Conservation (phyloP, 2,888 invertebrate genomes). For the Homarus gammarus region DNA sequence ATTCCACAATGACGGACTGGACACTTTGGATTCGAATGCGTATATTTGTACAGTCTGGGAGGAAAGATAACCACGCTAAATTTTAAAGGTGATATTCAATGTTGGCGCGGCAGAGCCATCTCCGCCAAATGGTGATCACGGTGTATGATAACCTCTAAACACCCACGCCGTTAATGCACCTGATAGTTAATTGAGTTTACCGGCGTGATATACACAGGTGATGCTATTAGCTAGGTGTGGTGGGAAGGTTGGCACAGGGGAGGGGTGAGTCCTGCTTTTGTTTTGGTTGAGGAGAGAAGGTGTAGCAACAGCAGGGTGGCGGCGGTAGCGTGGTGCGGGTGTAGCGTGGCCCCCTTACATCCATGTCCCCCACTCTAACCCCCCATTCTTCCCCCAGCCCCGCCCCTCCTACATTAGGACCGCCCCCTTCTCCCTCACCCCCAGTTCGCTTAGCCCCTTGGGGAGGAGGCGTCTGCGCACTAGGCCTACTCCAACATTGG, state of each 20-base stretch:
- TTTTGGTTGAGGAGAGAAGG: not conserved
- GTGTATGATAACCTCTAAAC: no score
- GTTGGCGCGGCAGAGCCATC: no score
- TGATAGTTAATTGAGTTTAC: no score
- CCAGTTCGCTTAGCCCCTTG: not conserved
- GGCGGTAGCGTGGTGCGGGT: not conserved
- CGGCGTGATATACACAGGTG: no score
- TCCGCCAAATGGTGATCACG: no score
- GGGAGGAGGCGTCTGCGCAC: conserved; percentile 12
- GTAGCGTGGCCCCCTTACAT: not conserved
- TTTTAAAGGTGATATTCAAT: not conserved
- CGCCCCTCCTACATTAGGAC: no score
- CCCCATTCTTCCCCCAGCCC: not conserved
- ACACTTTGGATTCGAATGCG: not conserved
- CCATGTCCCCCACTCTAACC: not conserved
- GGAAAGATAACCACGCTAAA: not conserved
- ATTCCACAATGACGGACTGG: not conserved
- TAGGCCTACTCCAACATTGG: not conserved
- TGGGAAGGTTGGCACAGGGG: no score
- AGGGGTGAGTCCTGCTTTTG: no score
- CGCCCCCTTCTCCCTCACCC: not conserved
- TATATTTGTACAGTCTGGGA: not conserved
- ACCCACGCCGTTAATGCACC: no score
- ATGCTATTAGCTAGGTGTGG: no score
- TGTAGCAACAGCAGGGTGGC: not conserved